These are phyloP conservation scores for Aphelinus certus DNA, from an alignment of 1,140 invertebrate genomes.

Conservation along the genomic window DNA sequence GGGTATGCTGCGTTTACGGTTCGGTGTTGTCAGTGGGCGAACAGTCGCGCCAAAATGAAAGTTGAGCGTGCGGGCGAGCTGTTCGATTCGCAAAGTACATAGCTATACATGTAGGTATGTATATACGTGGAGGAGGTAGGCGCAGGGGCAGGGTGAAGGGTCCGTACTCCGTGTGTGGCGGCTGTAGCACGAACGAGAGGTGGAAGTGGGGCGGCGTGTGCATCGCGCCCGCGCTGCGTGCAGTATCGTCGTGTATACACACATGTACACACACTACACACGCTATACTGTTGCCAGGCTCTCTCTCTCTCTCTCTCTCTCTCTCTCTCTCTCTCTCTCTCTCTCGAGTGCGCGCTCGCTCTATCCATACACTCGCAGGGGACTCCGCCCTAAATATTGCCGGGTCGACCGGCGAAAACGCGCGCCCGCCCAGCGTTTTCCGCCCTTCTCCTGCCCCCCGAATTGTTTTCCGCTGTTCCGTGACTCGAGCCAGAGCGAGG, in stretches of 20 bases:
- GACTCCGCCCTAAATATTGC: constrained; percentile 44
- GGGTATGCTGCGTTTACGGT: no score
- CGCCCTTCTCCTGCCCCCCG: no score
- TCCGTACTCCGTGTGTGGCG: background rate
- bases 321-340: background rate
- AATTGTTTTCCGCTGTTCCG: no score
- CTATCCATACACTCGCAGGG: background rate
- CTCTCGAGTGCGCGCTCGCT: background rate
- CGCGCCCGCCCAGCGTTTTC: background rate
- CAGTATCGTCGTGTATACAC: background rate
- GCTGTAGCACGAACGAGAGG: background rate
- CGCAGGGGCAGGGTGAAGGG: background rate
- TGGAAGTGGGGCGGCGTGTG: background rate
- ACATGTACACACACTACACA: no score
- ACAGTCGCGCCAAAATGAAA: constrained; percentile 28
- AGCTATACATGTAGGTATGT: no score
- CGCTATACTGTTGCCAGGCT: constrained; percentile 37
- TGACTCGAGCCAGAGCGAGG: no score
- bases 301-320: background rate
- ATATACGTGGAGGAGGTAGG: no score
- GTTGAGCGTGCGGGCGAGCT: background rate
- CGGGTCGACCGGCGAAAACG: background rate
- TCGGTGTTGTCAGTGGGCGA: background rate
- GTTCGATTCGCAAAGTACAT: no score
- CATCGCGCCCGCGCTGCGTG: background rate